Base-by-base conservation (phyloP, 2,113 vertebrate genomes). In the Boulengeromyrus knoepffleri region DNA sequence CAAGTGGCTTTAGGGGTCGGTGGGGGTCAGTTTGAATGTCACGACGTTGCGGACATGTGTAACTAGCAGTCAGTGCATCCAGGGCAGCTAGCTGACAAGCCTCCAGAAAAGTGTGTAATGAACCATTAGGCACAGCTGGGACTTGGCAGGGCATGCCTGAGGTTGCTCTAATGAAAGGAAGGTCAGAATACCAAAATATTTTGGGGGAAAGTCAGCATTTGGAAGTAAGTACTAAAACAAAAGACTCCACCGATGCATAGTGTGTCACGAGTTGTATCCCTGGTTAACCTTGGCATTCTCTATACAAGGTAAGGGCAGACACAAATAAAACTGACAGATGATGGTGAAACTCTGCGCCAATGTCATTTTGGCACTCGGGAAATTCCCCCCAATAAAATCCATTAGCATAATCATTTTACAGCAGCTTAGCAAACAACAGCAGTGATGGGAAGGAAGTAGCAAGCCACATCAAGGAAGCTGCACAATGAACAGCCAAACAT, bases 51-150 rank as follows among this genome's bases (percentile, higher is more conserved):
- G 70, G 87, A 93, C 92, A 87, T 91, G 92, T 91, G 91, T 91
- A 92, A 92, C 93, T 90, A 88, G 88, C 92, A 93, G 92, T 90
- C 90, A 93, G 92, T 91, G 93, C 93, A 93, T 95, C 92, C 92
- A 92, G 94, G 95, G 95, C 95, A 94, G 93, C 19, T 47, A 89
- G 88, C 93, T 92, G 89, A 92, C 92, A 92, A 83, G 94, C 95
- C 94, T 93, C 83, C 56, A 94, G 94, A 92, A 92, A 93, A 91
- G 77, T 91, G 93, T 91, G 92, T 95, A 96, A 96, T 96, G 95
- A 96, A 95, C 94, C 96, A 92, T 94, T 92, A 90, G 91, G 93
- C 93, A 93, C 95, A 96, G 95, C 95, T 95, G 95, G 95, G 95
- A 93, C 90, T 91, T 90, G 91, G 93, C 92, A 91, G 95, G 95